Evolutionary conservation across 1,140 invertebrate genomes (phyloP), one percentile per base, ranked within the genome.

Genomic region (Mylabris phalerata): DNA sequence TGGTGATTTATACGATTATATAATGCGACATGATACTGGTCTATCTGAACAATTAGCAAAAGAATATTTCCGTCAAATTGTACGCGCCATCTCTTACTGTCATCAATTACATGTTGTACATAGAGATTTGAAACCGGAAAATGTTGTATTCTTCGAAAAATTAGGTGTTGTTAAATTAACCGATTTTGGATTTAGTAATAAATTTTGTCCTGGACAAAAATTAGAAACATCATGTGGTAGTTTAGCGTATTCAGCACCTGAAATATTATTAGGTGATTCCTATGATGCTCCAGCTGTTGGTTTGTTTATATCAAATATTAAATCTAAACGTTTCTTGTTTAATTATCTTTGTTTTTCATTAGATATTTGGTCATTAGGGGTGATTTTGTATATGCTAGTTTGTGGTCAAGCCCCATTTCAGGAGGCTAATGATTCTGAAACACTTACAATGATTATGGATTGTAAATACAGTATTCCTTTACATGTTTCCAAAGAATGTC

Each of bases 171-270:
- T 99, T 3, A 99, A 99, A 80, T 81, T 99, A 54, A 99, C 98
- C 48, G 98, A 99, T 77, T 99, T 99, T 80, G 97, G 98, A 40
- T 99, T 99, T 77, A 97, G 94, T 74, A 94, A 93, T 80, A 87
- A 93, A 75, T 99, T 97, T 78, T 92, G 87, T 71, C 96, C 96
- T 26, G 95, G 95, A 7, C 93, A 98, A 76, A 98, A 98, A 75
- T 77, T 99, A 64, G 92, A 98, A 75, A 99, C 98, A 11, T 98
- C 94, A 4, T 99, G 98, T 79, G 98, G 98, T n/a, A 97, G 95
- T 57, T 79, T 99, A 63, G 97, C 97, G 4, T 99, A 99, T 79
- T 99, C 97, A 9, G 97, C 98, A 3, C 98, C 98, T 4, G 98
- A 99, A 81, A 99, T 99, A 70, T 79, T 99, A 50, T 80, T 99